Conservation (phyloP, 1,140 invertebrate species). For the Drosophila sucinea region DNA sequence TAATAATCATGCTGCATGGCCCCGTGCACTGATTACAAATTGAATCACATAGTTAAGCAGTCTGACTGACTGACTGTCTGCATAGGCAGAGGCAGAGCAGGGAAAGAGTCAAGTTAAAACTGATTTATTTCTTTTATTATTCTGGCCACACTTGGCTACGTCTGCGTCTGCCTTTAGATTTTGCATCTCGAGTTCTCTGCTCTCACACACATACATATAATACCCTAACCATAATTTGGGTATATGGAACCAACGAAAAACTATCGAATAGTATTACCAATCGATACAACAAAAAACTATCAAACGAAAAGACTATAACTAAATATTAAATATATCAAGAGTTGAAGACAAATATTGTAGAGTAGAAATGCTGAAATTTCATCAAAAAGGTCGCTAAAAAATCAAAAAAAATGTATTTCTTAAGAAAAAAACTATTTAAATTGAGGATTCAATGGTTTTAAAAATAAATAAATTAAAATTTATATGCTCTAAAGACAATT, state of each 20-base stretch:
- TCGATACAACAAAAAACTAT: too few relatives aligned
- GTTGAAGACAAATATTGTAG: too few relatives aligned
- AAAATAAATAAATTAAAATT: too few relatives aligned
- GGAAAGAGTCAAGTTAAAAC: slow-evolving; percentile 46
- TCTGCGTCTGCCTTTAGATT: background rate
- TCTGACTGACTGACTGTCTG: background rate
- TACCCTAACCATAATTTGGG: background rate
- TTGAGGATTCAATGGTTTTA: too few relatives aligned
- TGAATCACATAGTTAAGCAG: slow-evolving; percentile 1
- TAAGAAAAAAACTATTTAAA: too few relatives aligned
- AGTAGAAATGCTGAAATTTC: too few relatives aligned
- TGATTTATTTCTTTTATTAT: slow-evolving; percentile 68
- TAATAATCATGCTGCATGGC: slow-evolving; percentile 6
- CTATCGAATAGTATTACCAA: background rate
- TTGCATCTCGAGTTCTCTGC: background rate
- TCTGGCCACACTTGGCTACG: slow-evolving; percentile 21
- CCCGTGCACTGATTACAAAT: slow-evolving; percentile 15
- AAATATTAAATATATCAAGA: too few relatives aligned
- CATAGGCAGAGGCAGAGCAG: background rate
- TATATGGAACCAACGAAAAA: background rate
- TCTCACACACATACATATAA: background rate
- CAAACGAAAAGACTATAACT: too few relatives aligned
- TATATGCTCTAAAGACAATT: too few relatives aligned
- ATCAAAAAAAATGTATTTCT: too few relatives aligned
- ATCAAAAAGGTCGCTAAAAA: too few relatives aligned